Conservation (phyloP, 30 jellyfish, hydroid and myxozoan genomes). For the Catostylus mosaicus region DNA sequence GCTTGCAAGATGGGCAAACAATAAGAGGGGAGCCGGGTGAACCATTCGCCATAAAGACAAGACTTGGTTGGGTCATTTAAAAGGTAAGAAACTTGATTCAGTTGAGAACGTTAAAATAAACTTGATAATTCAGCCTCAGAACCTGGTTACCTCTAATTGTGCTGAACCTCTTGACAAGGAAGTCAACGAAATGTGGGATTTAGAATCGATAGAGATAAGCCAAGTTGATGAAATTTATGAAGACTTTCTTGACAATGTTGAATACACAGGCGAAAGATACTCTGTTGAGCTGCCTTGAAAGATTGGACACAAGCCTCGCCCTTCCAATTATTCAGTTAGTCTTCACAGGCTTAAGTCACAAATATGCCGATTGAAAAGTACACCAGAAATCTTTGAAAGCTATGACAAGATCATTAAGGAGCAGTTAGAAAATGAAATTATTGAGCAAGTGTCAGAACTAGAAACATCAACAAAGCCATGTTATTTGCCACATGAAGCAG, state of each 20-base stretch:
- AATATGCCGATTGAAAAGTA: not conserved
- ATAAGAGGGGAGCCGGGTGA: slow-evolving; percentile 19
- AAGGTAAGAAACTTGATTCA: slow-evolving; percentile 6
- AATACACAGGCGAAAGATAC: not conserved
- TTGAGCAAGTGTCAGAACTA: not conserved
- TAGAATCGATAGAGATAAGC: not conserved
- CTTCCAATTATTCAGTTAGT: not conserved
- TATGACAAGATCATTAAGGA: slow-evolving; percentile 11
- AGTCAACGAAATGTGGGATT: not conserved
- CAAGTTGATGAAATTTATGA: slow-evolving; percentile 11
- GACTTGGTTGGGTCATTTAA: slow-evolving; percentile 28
- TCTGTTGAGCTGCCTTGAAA: not conserved
- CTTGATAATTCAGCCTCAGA: not conserved
- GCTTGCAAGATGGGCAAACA: slow-evolving; percentile 1
- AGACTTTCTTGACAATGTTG: slow-evolving; percentile 13
- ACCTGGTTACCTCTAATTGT: not conserved
- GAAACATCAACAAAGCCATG: not conserved
- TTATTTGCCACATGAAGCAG: not conserved
- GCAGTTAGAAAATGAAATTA: not conserved
- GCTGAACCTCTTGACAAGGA: not conserved
- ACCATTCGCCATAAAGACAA: slow-evolving; percentile 38
- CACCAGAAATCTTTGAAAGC: not conserved
- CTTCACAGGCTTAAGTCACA: not conserved
- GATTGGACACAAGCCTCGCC: not conserved
- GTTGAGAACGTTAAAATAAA: not conserved